Evolutionary conservation across 2,113 vertebrate species (phyloP), one percentile per base, ranked within the genome.

Genomic region (Vulpes ferrilata): DNA sequence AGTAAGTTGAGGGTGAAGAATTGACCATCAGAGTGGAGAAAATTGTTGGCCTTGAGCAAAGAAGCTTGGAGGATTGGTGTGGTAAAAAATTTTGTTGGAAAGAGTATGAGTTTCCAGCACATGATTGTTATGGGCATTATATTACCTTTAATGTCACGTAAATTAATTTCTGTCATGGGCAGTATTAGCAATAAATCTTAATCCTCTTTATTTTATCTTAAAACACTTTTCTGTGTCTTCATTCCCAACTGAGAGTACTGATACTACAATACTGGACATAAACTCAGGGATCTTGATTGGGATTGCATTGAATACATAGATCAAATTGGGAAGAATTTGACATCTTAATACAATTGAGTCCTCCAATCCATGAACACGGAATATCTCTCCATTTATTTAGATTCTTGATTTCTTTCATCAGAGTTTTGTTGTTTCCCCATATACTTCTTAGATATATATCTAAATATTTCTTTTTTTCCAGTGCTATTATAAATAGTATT

Each of bases 111-210:
- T 80, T 87, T 73, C 30, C 13, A 20, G 87, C 22, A 65, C 51
- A 25, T 20, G 35, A 51, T 32, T 64, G 27, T 19, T 51, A 57
- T 59, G 51, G 51, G 59, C 59, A 88, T 51, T 88, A 32, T 53
- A 1, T 53, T 51, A 67, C 76, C 38, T 73, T 59, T 59, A 43
- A 38, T 12, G 3, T 23, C 17, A 2, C 30, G 15, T 35, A 76
- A 60, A 60, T 67, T 65, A 73, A 62, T 80, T 90, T 57, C 30
- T 43, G 16, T 86, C 59, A 27, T 25, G 19, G 23, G 22, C 11
- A 4, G 30, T 59, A 3, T 94, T 19, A 80, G 48, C 71, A 94
- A 35, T 81, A 85, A 79, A 90, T 96, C n/a, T 71, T 60, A 90
- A 88, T 38, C 43, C 32, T 80, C 17, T 8, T 32, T 78, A 16